Evolutionary conservation across 2,888 invertebrate species (phyloP), one percentile per base, ranked within the genome.

Genomic region (Dicyrtoma fusca): DNA sequence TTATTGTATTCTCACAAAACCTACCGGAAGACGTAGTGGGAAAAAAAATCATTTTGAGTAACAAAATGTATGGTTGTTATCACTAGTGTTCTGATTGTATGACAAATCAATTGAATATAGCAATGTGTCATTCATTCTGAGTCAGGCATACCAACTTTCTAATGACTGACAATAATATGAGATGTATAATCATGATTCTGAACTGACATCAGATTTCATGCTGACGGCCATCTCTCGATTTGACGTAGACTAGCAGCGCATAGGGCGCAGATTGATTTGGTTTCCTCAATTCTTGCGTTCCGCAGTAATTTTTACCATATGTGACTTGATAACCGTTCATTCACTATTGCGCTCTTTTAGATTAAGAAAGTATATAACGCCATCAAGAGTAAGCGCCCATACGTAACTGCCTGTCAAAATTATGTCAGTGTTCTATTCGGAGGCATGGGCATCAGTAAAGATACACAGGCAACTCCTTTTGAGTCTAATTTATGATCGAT

Each of bases 191-290:
- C 26, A 53, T 53, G 42, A 69, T 44, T 57, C 68, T 45, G 45
- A 51, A 44, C 44, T 45, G 45, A 77, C 77, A 79, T 77, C 78
- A 77, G 78, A 79, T 71, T 75, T 77, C 76, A 79, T 79, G 79
- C 78, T 77, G 79, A 77, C 81, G 82, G 86, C 87, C 87, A 87
- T 87, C 87, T 87, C 87, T 61, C 49, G n/a, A 85, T 86, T 84
- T 85, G 85, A 85, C 84, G 82, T 74, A 76, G 68, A 69, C 34
- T 34, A 34, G 34, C 34, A 34, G 34, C 34, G n/a, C n/a, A n/a
- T 42, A 21, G 17, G 17, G 25, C 21, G 44, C 23, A 71, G 51
- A 51, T 34, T 34, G 8, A 34, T 53, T 71, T 74, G 44, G 26
- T 74, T 65, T 53, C 71, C 71, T 71, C 53, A 57, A 64, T 64